Evolutionary conservation across 2,113 vertebrate species (phyloP), one percentile per base, ranked within the genome.

Genomic region (Andinoacara biseriatus): DNA sequence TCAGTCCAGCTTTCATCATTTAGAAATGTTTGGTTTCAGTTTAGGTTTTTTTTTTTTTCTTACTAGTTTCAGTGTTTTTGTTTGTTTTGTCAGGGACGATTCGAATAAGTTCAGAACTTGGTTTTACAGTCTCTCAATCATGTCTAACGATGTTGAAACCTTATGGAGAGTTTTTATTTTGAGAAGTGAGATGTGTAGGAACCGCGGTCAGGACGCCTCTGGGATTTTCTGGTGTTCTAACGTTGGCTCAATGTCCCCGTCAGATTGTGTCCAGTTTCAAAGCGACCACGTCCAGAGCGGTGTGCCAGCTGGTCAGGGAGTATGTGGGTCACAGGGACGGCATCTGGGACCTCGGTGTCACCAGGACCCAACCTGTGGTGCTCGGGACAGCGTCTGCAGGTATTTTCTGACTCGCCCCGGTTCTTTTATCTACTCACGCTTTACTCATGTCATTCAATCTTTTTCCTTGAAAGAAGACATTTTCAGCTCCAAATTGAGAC

Each of bases 211-310:
- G 3, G 20, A 1, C 10, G 1, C 4, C 0, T 2, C 31, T 13
- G 26, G 2, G 58, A 22, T 18, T 24, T 52, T 20, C 5, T 11
- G 3, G 11, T 35, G 62, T 40, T 57, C 46, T 90, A 76, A 88
- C 58, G 0, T 5, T 11, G 6, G 1, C 13, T 62, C 46, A 6
- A 5, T 81, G 56, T 79, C 11, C 11, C 11, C 52, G 86, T 93
- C 90, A 99, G 98, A 99, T 99, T 33, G 98, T 99, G 85, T 99
- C 98, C 94, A 99, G 98, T 93, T 99, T 99, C 93, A 99, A 99
- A 94, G 97, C 98, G 29, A 99, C 98, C 89, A 98, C 98, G 0
- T 98, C 98, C 26, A 95, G 98, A 84, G 98, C 98, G 0, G 96
- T 98, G 82, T 99, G 98, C 93, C 98, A 99, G 85, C 95, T 99